Evolutionary conservation across 2,113 vertebrate species (phyloP), one percentile per base, ranked within the genome.

Genomic region (Gorsachius goisagi): DNA sequence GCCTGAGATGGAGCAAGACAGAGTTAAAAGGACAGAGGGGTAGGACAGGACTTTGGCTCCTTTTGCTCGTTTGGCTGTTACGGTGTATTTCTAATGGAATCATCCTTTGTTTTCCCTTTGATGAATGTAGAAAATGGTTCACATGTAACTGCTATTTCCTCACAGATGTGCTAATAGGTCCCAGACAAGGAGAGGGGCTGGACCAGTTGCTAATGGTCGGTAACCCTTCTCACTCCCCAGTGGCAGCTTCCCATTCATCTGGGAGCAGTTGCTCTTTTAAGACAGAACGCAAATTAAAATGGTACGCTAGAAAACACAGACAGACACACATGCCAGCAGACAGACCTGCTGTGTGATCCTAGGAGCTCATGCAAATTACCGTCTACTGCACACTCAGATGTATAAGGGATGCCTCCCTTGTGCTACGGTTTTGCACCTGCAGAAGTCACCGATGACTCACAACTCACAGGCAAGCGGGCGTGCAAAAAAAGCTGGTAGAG

Each of bases 21-120:
- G 72, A 93, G 63, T 91, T 94, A 82, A 87, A 94, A 95, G 93
- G 77, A 91, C 37, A 71, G 60, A 85, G 37, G 20, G 56, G 47
- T 41, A 89, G 76, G 76, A 81, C 55, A 89, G 60, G 76, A 59
- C 47, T 90, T 89, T 59, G 55, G 30, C 53, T 93, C 66, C 80
- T 85, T 94, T 93, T 5, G 4, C 71, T 91, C 81, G 2, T 85
- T 92, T 77, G 66, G 77, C 33, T 45, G 58, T 64, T 73, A 49
- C 0, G 1, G 74, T 60, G 85, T 58, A 41, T 89, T 95, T 88
- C 87, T 62, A 72, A 72, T 33, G 5, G 22, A 72, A 78, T 49
- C 27, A 39, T 49, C 53, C 56, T 84, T 72, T 15, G 1, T 76
- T 88, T 95, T 75, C 60, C 71, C 77, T 94, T 96, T 94, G 91